Evolutionary conservation across 2,888 invertebrate genomes (phyloP).

Genomic region (Pollenia amentaria): DNA sequence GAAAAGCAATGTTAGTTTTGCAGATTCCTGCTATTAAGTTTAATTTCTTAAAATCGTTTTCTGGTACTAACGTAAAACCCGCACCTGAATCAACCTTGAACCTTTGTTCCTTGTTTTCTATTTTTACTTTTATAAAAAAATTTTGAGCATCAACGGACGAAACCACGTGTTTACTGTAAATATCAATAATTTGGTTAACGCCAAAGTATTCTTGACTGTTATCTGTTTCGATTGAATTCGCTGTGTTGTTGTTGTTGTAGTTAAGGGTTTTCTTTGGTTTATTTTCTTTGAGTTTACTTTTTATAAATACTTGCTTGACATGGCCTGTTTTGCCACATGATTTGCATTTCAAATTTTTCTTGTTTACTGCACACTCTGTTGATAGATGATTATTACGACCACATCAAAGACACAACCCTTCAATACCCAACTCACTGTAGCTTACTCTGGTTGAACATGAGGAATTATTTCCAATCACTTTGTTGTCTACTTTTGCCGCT

Average conservation of each 20-base stretch:
- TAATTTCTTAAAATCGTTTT: too few species aligned
- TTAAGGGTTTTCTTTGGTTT: conserved; percentile 14
- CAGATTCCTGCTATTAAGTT: too few species aligned
- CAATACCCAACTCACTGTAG: conserved; percentile 22
- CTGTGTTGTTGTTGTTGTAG: not conserved
- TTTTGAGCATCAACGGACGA: too few species aligned
- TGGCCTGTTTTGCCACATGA: conserved; percentile 24
- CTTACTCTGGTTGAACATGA: conserved; percentile 24
- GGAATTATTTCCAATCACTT: conserved; percentile 19
- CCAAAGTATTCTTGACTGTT: not conserved
- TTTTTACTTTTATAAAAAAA: too few species aligned
- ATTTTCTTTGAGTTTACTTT: conserved; percentile 34
- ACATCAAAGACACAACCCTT: conserved; percentile 40
- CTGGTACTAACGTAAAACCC: too few species aligned
- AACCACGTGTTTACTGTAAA: too few species aligned
- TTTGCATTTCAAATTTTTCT: conserved; percentile 43
- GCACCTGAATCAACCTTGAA: too few species aligned
- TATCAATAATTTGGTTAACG: too few species aligned
- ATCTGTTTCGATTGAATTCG: not conserved
- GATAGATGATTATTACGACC: conserved; percentile 50
- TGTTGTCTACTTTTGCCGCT: conserved; percentile 52
- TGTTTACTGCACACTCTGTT: conserved; percentile 36
- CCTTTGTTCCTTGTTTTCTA: too few species aligned
- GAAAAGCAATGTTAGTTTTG: too few species aligned
- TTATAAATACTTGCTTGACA: conserved; percentile 30